Evolutionary conservation across 1,140 invertebrate species (phyloP), one percentile per base, ranked within the genome.

Genomic region (Scaptodrosophila lebanonensis): DNA sequence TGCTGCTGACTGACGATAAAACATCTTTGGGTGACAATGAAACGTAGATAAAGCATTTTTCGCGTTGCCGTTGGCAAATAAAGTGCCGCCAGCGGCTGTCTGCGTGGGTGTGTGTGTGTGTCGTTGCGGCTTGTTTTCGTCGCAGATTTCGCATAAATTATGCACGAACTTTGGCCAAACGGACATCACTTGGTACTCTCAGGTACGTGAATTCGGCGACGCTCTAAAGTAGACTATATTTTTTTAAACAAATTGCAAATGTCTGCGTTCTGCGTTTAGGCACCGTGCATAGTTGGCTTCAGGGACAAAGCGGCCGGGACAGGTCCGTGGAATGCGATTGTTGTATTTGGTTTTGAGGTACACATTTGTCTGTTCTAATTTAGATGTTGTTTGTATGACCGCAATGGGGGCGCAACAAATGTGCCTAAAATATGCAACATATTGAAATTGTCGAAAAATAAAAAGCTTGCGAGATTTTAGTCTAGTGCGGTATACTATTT

Each of bases 21-120:
- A 52, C 64, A 40, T 50, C 68, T 56, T 65, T 61, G 48, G 68
- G 59, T 61, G 73, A 82, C 73, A 79, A 79, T 79, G 73, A 82
- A 79, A 82, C 73, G 73, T 59, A 68, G 68, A 73, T 79, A 79
- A 79, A 79, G 75, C 73, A 82, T 79, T 79, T 82, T 79, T 82
- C 72, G 72, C 79, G 72, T 67, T 61, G 65, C 52, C 52, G 20
- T 48, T 60, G 63, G 53, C 43, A 71, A 66, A 66, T 66, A 66
- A 66, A 66, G 35, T 64, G 60, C 57, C 53, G 29, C 27, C 48
- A 53, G 42, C 64, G 63, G 52, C 47, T 61, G 45, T 60, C 44
- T 45, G 48, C 6, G 36, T 17, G 13, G 22, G 25, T 12, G 22
- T 45, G 13, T 20, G 15, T 18, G 4, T 35, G 15, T 49, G 51